Conservation (phyloP, 2,113 vertebrate species). For the Micronycteris hirsuta region DNA sequence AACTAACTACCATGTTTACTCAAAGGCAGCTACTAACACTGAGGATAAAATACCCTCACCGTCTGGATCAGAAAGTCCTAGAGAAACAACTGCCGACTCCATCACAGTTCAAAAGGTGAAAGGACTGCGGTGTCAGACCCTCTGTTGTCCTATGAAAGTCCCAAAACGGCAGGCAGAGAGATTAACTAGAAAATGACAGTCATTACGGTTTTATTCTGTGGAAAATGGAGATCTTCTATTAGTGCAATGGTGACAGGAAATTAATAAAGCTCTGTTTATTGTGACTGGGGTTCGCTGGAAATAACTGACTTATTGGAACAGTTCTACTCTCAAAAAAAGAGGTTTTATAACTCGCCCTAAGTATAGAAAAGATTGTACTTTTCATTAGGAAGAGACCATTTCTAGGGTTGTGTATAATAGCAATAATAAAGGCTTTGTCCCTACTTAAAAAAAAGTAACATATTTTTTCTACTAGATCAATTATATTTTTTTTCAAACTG, state of each 20-base stretch:
- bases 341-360: neutral
- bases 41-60: constrained; percentile 88
- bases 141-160: constrained; percentile 86
- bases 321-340: neutral
- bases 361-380: constrained; percentile 11
- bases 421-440: constrained; percentile 46
- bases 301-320: neutral
- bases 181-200: constrained; percentile 89
- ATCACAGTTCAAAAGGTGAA: constrained; percentile 93
- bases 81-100: constrained; percentile 92
- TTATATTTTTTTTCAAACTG: neutral
- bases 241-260: constrained; percentile 86
- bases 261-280: neutral
- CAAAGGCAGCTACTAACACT: constrained; percentile 90
- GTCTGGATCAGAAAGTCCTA: constrained; percentile 80
- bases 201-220: constrained; percentile 92
- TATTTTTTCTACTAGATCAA: neutral
- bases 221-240: constrained; percentile 91
- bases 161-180: constrained; percentile 89
- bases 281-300: neutral
- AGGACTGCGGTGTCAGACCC: constrained; percentile 87
- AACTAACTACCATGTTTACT: constrained; percentile 82
- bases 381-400: constrained; percentile 13
- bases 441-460: neutral
- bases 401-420: constrained; percentile 37